Base-by-base conservation (phyloP, 1,140 invertebrate species). In the Diorhabda elongata region DNA sequence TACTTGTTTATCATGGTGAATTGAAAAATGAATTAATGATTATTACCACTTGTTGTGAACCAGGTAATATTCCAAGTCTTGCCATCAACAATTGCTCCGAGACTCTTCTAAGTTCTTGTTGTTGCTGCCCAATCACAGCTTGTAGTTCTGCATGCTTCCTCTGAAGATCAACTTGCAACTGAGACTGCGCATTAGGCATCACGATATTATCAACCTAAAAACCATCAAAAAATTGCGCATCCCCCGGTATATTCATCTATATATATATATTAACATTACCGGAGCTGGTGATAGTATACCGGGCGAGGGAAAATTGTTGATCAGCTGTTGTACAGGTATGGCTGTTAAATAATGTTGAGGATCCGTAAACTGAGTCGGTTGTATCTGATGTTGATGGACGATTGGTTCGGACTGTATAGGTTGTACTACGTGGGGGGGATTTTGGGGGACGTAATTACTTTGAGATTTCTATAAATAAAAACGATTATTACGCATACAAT, bases 61-160 rank as follows among this genome's bases (percentile, higher is more conserved):
- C 86, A 63, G 89, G 89, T 45, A 92, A 80, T 11, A 92, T 85
- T 5, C 91, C 92, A 76, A 92, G 91, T 80, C 91, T 86, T 0
- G 92, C 91, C 75, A 95, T 88, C n/a, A 94, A 80, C 43, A 96
- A 82, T 77, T 95, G 93, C 77, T 95, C 92, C 41, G 91, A 92
- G 3, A 95, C 91, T 69, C 89, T 86, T 58, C 90, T 84, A 69
- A 96, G 78, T 80, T 95, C 93, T 77, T 94, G 92, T 76, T 95
- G 92, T 75, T 95, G 93, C 74, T 92, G 88, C 43, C 91, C 87
- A 67, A 95, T 95, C 71, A 93, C 84, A 75, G 92, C 89, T 73
- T 95, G 92, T 44, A 95, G 81, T 78, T 94, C 89, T 72, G 92
- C 91, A 73, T 95, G 93, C 73, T 94, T 94, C 3, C 89, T 85